These are phyloP conservation scores for Opisthograptis luteolata DNA, from an alignment of 2,888 invertebrate genomes.

Conservation along the genomic window DNA sequence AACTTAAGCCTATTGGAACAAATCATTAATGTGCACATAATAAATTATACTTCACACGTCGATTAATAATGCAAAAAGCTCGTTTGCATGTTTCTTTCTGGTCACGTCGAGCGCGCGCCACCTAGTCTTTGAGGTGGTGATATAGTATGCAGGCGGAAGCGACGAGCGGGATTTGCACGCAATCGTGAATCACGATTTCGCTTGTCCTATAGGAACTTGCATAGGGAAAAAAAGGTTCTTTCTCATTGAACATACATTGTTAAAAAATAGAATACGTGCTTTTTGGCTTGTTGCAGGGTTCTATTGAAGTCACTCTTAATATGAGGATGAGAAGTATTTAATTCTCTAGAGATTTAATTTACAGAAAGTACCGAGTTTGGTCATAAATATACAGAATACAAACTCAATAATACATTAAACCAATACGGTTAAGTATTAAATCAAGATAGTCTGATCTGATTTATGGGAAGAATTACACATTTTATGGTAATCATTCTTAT, in stretches of 20 bases:
- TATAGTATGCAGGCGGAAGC: constrained; percentile 37
- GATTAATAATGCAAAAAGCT: constrained; percentile 55
- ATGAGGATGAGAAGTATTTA: no score
- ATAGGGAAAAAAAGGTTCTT: neutral
- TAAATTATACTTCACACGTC: constrained; percentile 49
- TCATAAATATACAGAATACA: no score
- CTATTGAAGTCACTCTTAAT: neutral
- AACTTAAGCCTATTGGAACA: constrained; percentile 29
- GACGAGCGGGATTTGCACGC: constrained; percentile 31
- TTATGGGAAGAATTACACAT: constrained; percentile 24
- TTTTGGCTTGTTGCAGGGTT: no score
- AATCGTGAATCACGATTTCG: constrained; percentile 38
- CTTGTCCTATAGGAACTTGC: constrained; percentile 26
- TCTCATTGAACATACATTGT: no score
- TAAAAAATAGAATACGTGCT: no score
- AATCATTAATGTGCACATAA: constrained; percentile 40
- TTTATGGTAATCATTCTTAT: constrained; percentile 30
- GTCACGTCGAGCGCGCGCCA: constrained; percentile 44
- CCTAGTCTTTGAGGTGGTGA: constrained; percentile 31
- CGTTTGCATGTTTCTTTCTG: constrained; percentile 41
- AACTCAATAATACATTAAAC: neutral
- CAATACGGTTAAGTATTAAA: constrained; percentile 21
- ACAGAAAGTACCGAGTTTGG: no score
- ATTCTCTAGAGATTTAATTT: no score
- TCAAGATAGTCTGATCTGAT: constrained; percentile 17